Conservation (phyloP, 2,888 invertebrate species). For the Ypsolopha scabrella region DNA sequence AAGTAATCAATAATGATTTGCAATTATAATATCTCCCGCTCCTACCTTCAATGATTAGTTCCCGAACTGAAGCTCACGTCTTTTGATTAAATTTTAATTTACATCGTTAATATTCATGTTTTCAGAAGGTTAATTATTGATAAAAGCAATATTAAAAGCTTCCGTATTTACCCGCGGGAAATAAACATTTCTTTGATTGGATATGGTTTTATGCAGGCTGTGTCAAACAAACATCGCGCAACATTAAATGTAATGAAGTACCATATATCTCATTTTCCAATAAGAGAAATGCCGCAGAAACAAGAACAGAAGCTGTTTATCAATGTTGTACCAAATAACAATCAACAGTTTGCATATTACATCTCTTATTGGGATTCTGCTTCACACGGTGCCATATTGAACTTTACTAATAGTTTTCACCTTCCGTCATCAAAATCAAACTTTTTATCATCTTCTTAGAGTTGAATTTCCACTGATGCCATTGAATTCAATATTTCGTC, state of each 20-base stretch:
- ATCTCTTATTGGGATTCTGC: slow-evolving; percentile 21
- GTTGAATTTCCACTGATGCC: slow-evolving; percentile 19
- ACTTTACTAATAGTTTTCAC: slow-evolving; percentile 4
- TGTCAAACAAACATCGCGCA: too few species aligned
- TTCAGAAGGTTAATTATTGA: background rate
- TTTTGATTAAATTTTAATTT: slow-evolving; percentile 2
- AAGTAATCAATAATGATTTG: slow-evolving; percentile 38
- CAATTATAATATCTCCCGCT: slow-evolving; percentile 29
- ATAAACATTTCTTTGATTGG: too few species aligned
- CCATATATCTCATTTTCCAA: background rate
- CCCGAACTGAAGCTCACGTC: background rate
- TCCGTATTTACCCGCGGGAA: background rate
- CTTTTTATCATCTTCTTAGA: slow-evolving; percentile 13
- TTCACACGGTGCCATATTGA: slow-evolving; percentile 6
- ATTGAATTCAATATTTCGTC: background rate
- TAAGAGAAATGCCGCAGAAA: background rate
- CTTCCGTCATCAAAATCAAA: background rate
- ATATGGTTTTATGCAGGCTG: too few species aligned
- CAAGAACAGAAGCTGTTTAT: background rate
- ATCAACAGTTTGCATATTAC: slow-evolving; percentile 22
- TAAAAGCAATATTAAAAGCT: background rate
- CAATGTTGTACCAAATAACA: slow-evolving; percentile 14
- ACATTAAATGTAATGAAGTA: too few species aligned
- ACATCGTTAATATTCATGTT: slow-evolving; percentile 3
- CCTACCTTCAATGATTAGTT: slow-evolving; percentile 1